Conservation (phyloP, 30 jellyfish, hydroid and myxozoan genomes). For the Sanderia malayensis region DNA sequence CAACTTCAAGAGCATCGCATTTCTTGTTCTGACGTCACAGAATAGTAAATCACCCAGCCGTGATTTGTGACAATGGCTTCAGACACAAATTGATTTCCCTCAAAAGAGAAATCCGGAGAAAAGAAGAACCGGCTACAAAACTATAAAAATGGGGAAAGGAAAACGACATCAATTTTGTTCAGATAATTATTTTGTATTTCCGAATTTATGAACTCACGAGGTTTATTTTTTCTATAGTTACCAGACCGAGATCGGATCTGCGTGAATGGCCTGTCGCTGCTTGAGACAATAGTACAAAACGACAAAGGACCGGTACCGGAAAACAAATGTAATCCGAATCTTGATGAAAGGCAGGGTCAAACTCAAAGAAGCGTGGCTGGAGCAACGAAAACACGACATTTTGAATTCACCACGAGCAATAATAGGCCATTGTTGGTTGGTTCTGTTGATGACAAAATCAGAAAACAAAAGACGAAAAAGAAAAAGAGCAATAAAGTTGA, state of each 20-base stretch:
- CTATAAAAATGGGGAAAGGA: too few relatives aligned
- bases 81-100: too few relatives aligned
- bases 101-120: too few relatives aligned
- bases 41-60: too few relatives aligned
- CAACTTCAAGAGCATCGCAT: too few relatives aligned
- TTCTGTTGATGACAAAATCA: too few relatives aligned
- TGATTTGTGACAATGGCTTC: too few relatives aligned
- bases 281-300: neutral
- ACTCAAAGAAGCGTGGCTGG: neutral
- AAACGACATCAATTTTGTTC: too few relatives aligned
- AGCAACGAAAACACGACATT: neutral
- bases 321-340: neutral
- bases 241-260: neutral
- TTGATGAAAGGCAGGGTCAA: neutral
- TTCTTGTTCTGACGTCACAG: too few relatives aligned
- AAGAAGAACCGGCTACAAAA: too few relatives aligned
- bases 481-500: neutral
- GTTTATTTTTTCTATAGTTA: neutral
- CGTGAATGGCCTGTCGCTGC: neutral
- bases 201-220: too few relatives aligned
- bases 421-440: neutral
- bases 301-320: conserved; percentile 6
- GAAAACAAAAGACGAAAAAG: neutral
- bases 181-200: too few relatives aligned
- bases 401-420: neutral